These are phyloP conservation scores for Jaculus jaculus DNA, from an alignment of 2,113 vertebrate species.

Conservation along the genomic window DNA sequence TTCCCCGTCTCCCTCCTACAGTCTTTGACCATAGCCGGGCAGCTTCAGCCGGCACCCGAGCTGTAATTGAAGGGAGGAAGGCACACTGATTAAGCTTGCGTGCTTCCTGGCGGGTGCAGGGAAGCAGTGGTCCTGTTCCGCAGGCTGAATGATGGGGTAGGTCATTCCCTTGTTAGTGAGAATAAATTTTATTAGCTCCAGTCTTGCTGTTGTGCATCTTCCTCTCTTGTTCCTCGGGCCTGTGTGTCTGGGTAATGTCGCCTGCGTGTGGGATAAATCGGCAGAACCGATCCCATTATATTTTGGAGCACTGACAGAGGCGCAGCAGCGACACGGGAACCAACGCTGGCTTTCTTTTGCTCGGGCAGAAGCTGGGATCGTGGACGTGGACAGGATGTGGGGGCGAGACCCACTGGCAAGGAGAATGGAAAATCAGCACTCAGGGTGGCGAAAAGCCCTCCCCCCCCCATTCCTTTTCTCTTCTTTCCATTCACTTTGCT, in stretches of 20 bases:
- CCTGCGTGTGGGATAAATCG: conserved; percentile 81
- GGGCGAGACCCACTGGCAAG: conserved; percentile 5
- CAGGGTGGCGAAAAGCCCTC: not conserved
- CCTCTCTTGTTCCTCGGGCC: conserved; percentile 44
- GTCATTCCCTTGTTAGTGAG: conserved; percentile 81
- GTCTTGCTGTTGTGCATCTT: conserved; percentile 51
- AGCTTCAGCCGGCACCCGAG: not conserved
- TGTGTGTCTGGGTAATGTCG: conserved; percentile 73
- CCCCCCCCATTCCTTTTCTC: not conserved
- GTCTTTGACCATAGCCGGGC: not conserved
- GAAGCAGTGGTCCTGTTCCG: not conserved
- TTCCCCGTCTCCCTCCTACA: not conserved
- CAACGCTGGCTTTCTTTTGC: not conserved
- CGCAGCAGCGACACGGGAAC: conserved; percentile 62
- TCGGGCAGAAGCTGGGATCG: conserved; percentile 17
- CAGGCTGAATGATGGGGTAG: conserved; percentile 69
- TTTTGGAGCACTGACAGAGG: conserved; percentile 78
- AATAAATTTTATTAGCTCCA: conserved; percentile 80
- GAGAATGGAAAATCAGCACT: not conserved
- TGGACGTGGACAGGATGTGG: not conserved
- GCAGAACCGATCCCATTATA: conserved; percentile 83
- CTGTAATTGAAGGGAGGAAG: conserved; percentile 34
- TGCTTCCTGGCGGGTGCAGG: conserved; percentile 6
- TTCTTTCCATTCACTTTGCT: not conserved
- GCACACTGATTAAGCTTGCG: conserved; percentile 59